Evolutionary conservation across 2,888 invertebrate genomes (phyloP), one percentile per base, ranked within the genome.

Genomic region (Prosopocoilus inquinatus): DNA sequence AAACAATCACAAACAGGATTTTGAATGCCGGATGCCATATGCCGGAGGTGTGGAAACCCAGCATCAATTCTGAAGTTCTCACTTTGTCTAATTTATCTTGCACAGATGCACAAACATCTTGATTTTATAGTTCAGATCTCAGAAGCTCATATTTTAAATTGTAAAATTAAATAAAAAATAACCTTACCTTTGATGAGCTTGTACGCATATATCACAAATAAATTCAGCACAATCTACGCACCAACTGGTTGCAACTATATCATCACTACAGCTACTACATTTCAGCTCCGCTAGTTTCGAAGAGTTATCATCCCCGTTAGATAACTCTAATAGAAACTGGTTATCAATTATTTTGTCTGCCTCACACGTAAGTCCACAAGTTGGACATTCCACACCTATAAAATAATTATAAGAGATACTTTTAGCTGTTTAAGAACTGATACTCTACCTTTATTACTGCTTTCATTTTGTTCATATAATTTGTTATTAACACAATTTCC

Each of bases 161-260:
- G 16, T 28, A 5, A 28, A 5, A 7, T 4, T 3, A 5, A 28
- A 28, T 45, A 28, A 13, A 50, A 32, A 47, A 43, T 32, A 41
- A 45, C 32, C 49, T 41, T 63, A 82, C 78, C 94, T 85, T 76
- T 92, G 91, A 81, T 95, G 95, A 47, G 94, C 95, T 78, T 88
- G 84, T 58, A 92, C 91, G 79, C 95, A 95, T 77, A 86, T 91
- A 74, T 92, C 90, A 79, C 95, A 96, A 69, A 95, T 90, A 79
- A 90, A 93, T 78, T 95, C 94, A 1, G 89, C 85, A 77, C 95
- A 96, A 74, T 95, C 92, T 9, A 88, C 86, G 79, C 95, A 96
- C 86, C 91, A 94, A 70, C 89, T 89, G 53, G 91, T 88, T 55
- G 94, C 94, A 12, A 84, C 82, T 61, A 89, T 88, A 64, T 89